phyloP scores from a whole-genome alignment of 2,888 invertebrate species.

The Miltochrista miniata region DNA sequence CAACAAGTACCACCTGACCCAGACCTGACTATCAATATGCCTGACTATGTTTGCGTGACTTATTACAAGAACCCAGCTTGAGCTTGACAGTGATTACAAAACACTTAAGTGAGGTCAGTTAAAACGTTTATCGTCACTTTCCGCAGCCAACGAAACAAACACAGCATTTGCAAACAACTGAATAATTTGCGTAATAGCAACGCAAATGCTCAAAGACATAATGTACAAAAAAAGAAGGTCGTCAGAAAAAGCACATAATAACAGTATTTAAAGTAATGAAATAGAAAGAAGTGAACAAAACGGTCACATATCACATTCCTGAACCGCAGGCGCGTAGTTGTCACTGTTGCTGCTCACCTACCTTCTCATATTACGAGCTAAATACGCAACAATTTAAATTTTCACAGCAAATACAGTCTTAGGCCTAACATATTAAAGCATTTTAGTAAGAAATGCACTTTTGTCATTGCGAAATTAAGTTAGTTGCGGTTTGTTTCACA shows the following conservation, averaged over 20 bases:
- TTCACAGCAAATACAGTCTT: constrained; percentile 42
- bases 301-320: constrained; percentile 52
- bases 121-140: constrained; percentile 42
- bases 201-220: not conserved
- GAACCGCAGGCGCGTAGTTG: constrained; percentile 59
- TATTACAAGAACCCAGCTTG: constrained; percentile 33
- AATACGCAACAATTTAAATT: constrained; percentile 38
- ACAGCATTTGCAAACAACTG: constrained; percentile 8
- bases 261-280: constrained; percentile 27
- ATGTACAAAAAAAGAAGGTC: too few relatives aligned
- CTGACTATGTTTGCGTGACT: constrained; percentile 37
- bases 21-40: constrained; percentile 13
- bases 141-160: constrained; percentile 27
- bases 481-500: constrained; percentile 46
- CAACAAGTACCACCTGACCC: not conserved
- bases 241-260: too few relatives aligned
- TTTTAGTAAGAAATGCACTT: constrained; percentile 24
- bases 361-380: constrained; percentile 60
- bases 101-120: constrained; percentile 43
- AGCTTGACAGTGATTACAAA: constrained; percentile 43
- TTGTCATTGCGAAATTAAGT: constrained; percentile 19
- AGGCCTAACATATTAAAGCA: constrained; percentile 33
- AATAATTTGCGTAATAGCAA: constrained; percentile 13
- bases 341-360: constrained; percentile 53
- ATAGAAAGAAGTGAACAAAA: constrained; percentile 48